Conservation (phyloP, 2,797 vertebrate genomes). For the Trachurus trachurus region DNA sequence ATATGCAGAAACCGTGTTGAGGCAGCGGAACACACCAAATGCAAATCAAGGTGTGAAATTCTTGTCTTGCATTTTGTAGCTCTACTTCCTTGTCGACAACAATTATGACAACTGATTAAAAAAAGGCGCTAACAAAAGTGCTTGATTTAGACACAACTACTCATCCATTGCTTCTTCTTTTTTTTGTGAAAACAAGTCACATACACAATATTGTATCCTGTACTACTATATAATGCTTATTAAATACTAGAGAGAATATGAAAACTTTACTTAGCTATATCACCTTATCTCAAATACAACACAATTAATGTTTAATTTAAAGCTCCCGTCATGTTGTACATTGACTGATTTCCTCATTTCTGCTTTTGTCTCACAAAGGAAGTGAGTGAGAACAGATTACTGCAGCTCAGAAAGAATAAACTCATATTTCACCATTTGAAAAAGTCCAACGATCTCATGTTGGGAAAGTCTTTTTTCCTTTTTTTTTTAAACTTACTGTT, state of each 20-base stretch:
- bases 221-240: neutral
- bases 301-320: neutral
- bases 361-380: conserved; percentile 39
- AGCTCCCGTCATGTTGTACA: conserved; percentile 1
- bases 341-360: conserved; percentile 48
- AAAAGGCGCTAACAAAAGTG: neutral
- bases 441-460: conserved; percentile 24
- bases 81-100: neutral
- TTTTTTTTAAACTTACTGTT: neutral
- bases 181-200: neutral
- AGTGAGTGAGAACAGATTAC: conserved; percentile 25
- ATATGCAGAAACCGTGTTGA: neutral
- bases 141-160: neutral
- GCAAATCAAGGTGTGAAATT: conserved; percentile 7
- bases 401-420: neutral
- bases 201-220: neutral
- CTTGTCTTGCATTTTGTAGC: neutral
- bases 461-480: neutral
- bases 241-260: neutral
- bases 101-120: neutral
- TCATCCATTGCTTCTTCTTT: neutral
- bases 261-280: neutral
- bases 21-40: neutral
- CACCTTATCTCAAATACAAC: neutral
- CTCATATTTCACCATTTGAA: conserved; percentile 40